Conservation (phyloP, 2,888 invertebrate species). For the Heliconius sara region DNA sequence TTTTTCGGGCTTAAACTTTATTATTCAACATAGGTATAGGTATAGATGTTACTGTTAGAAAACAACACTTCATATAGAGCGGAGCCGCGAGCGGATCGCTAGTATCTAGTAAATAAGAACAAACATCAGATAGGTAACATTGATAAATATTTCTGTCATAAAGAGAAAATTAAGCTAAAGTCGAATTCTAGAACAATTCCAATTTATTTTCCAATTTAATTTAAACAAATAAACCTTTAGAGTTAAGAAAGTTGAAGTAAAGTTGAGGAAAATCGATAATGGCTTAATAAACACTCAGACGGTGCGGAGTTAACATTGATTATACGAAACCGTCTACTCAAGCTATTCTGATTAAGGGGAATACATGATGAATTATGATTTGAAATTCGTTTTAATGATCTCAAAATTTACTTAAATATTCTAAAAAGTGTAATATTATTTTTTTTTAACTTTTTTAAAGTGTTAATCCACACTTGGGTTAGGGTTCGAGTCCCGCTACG, state of each 20-base stretch:
- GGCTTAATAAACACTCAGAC: constrained; percentile 23
- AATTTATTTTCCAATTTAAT: constrained; percentile 17
- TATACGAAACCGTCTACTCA: constrained; percentile 17
- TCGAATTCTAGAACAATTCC: background rate
- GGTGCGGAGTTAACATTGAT: constrained; percentile 11
- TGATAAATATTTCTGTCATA: background rate
- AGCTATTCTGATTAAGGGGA: background rate
- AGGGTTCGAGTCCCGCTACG: too few relatives aligned
- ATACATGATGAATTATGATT: background rate
- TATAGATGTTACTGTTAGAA: too few relatives aligned
- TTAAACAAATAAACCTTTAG: constrained; percentile 13
- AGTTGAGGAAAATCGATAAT: constrained; percentile 29
- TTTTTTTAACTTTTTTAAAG: too few relatives aligned
- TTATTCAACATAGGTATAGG: too few relatives aligned
- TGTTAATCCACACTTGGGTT: too few relatives aligned
- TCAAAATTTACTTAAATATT: background rate
- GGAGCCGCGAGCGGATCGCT: too few relatives aligned
- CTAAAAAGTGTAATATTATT: too few relatives aligned
- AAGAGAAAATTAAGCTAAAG: background rate
- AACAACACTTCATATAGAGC: too few relatives aligned
- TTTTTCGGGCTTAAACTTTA: too few relatives aligned
- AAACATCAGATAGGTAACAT: background rate
- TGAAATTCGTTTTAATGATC: background rate
- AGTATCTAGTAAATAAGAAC: too few relatives aligned
- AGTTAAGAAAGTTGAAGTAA: constrained; percentile 22